Conservation (phyloP, 2,113 vertebrate species). For the Lota lota region DNA sequence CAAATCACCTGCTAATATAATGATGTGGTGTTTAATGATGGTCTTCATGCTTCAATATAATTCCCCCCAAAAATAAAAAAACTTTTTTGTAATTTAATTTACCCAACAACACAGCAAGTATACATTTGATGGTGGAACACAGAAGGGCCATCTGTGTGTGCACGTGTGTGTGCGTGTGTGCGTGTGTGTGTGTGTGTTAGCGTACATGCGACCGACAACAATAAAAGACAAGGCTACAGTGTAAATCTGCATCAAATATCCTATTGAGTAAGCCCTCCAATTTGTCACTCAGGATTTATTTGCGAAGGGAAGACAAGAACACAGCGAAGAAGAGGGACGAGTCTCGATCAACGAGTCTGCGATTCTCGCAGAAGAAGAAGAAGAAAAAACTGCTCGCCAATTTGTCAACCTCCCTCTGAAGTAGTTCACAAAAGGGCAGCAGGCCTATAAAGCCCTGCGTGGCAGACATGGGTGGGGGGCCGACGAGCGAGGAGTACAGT, state of each 20-base stretch:
- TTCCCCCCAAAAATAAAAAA: background rate
- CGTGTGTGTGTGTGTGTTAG: too few relatives aligned
- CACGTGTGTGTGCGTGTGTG: too few relatives aligned
- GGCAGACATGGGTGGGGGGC: slow-evolving; percentile 36
- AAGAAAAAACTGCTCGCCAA: slow-evolving; percentile 43
- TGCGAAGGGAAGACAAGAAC: slow-evolving; percentile 51
- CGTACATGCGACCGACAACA: too few relatives aligned
- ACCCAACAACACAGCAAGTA: too few relatives aligned
- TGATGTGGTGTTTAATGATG: background rate
- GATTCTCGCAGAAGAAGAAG: slow-evolving; percentile 24
- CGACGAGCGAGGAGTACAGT: slow-evolving; percentile 38
- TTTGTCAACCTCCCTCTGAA: slow-evolving; percentile 59
- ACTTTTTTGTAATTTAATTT: background rate
- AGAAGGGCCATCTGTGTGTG: too few relatives aligned
- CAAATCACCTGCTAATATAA: background rate
- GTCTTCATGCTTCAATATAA: background rate
- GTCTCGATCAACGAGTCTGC: slow-evolving; percentile 42
- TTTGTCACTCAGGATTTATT: slow-evolving; percentile 60
- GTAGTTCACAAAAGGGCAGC: slow-evolving; percentile 56
- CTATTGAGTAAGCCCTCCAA: slow-evolving; percentile 30
- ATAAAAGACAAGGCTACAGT: background rate
- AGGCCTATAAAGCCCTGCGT: slow-evolving; percentile 53
- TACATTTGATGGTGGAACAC: too few relatives aligned
- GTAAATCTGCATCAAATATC: slow-evolving; percentile 8
- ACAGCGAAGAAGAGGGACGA: slow-evolving; percentile 34